A percentile compares a stretch with the other conserved stretches of the same genome.
Evolutionary conservation across 2,888 invertebrate species (phyloP).

Genomic region (Heliconius hortense): DNA sequence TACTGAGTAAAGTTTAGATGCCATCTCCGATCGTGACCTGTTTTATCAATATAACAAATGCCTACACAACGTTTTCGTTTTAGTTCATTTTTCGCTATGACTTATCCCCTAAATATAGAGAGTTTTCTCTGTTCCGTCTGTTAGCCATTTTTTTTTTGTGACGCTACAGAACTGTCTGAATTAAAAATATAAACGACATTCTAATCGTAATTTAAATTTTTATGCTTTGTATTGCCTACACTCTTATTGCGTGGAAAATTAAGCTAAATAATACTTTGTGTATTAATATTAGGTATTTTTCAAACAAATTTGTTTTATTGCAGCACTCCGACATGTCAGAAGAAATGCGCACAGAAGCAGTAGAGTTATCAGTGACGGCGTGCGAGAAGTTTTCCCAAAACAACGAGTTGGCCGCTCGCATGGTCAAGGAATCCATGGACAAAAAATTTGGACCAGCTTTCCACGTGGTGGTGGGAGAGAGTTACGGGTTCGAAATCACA

Average conservation of each 20-base stretch:
- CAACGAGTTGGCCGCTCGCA: constrained; percentile 94
- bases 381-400: constrained; percentile 95
- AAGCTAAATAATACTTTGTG: too few species aligned
- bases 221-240: too few species aligned
- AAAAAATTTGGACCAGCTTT: constrained; percentile 97
- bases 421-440: constrained; percentile 97
- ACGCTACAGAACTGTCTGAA: too few species aligned
- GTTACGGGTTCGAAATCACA: constrained; percentile 95
- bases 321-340: constrained; percentile 97
- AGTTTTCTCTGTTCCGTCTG: too few species aligned
- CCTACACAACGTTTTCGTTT: not conserved
- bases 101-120: too few species aligned
- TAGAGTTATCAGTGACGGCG: constrained; percentile 95
- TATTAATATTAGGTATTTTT: not conserved
- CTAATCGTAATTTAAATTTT: too few species aligned
- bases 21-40: constrained; percentile 2
- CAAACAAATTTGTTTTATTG: constrained; percentile 44
- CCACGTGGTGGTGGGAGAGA: constrained; percentile 98
- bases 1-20: not conserved
- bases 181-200: too few species aligned
- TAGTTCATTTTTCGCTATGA: not conserved
- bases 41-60: not conserved
- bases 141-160: not conserved
- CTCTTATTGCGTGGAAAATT: too few species aligned
- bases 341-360: constrained; percentile 94